Percentiles rank a stretch among this genome's conserved stretches.
These are phyloP conservation scores for Centropyge bicolor DNA, from an alignment of 2,797 vertebrate genomes.

Conservation along the genomic window DNA sequence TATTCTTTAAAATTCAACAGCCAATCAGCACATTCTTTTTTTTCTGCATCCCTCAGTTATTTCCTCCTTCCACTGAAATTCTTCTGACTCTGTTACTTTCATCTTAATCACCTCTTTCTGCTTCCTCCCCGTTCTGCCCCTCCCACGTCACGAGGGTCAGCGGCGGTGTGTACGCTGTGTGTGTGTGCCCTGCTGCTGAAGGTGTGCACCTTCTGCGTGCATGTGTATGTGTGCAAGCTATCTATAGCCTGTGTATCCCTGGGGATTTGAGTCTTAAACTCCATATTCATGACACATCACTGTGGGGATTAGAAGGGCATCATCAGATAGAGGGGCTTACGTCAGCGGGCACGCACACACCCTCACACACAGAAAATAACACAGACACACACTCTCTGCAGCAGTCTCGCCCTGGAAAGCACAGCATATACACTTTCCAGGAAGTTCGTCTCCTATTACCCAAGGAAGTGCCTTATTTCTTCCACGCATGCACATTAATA, in stretches of 20 bases:
- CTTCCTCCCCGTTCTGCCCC: slow-evolving; percentile 44
- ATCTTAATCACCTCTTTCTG: slow-evolving; percentile 65
- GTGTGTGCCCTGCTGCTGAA: slow-evolving; percentile 50
- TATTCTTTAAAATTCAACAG: slow-evolving; percentile 8
- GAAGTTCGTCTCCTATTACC: slow-evolving; percentile 59
- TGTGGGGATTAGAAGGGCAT: slow-evolving; percentile 88
- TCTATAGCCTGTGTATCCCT: slow-evolving; percentile 85
- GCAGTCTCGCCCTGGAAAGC: slow-evolving; percentile 58
- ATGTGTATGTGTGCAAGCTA: slow-evolving; percentile 71
- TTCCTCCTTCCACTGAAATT: slow-evolving; percentile 37
- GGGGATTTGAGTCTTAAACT: slow-evolving; percentile 88
- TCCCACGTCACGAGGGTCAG: slow-evolving; percentile 66
- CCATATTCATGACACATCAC: slow-evolving; percentile 91
- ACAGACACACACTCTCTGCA: slow-evolving; percentile 41
- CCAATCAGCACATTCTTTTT: slow-evolving; percentile 37
- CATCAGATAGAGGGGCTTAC: slow-evolving; percentile 84
- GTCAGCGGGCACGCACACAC: slow-evolving; percentile 64
- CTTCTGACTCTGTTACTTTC: slow-evolving; percentile 57
- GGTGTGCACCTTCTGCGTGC: slow-evolving; percentile 43
- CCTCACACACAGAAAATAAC: slow-evolving; percentile 57
- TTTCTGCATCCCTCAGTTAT: slow-evolving; percentile 49
- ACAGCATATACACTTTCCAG: slow-evolving; percentile 62
- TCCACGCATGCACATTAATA: slow-evolving; percentile 9
- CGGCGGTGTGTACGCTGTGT: slow-evolving; percentile 46
- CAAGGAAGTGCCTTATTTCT: slow-evolving; percentile 20